Conservation (phyloP, 2,888 invertebrate species). For the Euplagia quadripunctaria region DNA sequence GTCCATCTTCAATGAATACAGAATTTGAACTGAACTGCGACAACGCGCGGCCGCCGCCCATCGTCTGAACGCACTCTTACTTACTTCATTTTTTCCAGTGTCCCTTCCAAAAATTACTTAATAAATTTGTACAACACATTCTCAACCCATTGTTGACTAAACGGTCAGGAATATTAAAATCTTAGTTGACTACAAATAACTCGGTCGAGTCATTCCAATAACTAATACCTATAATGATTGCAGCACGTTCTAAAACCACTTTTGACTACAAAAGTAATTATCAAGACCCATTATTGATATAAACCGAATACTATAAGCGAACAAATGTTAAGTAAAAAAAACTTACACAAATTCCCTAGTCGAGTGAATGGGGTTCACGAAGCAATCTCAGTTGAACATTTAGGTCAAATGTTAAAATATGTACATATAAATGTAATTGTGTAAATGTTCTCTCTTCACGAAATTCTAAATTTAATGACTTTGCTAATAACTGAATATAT, state of each 20-base stretch:
- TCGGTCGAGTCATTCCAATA: neutral
- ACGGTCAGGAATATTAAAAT: too few relatives aligned
- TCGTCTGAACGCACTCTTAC: too few relatives aligned
- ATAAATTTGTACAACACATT: too few relatives aligned
- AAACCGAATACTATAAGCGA: neutral
- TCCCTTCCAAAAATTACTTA: too few relatives aligned
- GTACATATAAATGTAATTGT: conserved; percentile 14
- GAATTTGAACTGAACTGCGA: too few relatives aligned
- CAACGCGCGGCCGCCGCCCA: too few relatives aligned
- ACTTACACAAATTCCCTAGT: conserved; percentile 42
- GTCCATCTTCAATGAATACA: too few relatives aligned
- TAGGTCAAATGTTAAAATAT: conserved; percentile 22
- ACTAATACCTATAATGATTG: neutral
- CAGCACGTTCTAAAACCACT: conserved; percentile 8
- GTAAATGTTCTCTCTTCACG: conserved; percentile 10
- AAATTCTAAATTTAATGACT: conserved; percentile 16
- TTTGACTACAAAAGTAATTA: neutral
- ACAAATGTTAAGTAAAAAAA: conserved; percentile 7
- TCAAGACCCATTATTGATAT: conserved; percentile 1
- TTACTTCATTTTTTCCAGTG: too few relatives aligned
- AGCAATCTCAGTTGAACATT: conserved; percentile 42
- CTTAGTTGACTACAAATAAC: too few relatives aligned
- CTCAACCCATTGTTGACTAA: too few relatives aligned
- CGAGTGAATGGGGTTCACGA: conserved; percentile 40
- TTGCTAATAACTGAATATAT: conserved; percentile 13